These are phyloP conservation scores for Scytalopus superciliaris DNA, from an alignment of 2,113 vertebrate species.

Conservation along the genomic window DNA sequence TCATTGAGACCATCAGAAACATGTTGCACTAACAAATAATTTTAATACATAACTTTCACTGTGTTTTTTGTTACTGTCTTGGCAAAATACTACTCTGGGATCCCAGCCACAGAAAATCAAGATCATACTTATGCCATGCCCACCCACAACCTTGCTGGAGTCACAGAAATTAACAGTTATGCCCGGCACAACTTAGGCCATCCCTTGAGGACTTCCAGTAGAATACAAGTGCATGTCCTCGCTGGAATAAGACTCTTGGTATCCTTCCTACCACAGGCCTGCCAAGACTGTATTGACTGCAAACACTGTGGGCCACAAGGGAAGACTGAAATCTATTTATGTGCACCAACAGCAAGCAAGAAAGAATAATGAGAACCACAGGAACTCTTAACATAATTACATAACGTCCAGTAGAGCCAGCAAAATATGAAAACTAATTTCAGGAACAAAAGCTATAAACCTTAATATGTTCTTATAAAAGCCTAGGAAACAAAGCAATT, in stretches of 20 bases:
- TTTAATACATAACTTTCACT: not conserved
- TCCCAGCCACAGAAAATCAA: not conserved
- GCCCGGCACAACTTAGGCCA: not conserved
- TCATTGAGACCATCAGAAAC: not conserved
- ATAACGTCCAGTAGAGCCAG: constrained; percentile 18
- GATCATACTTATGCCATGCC: not conserved
- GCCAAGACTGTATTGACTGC: not conserved
- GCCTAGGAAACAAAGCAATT: not conserved
- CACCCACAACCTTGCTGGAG: accelerated
- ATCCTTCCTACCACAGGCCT: not conserved
- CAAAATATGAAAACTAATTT: constrained; percentile 51
- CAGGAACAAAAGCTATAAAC: constrained; percentile 43
- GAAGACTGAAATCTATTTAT: constrained; percentile 40
- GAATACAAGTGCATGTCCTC: not conserved
- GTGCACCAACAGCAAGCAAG: not conserved
- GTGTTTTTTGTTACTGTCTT: not conserved
- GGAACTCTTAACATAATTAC: constrained; percentile 53
- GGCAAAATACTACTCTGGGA: not conserved
- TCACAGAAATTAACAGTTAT: not conserved
- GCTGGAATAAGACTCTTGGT: not conserved
- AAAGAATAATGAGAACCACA: constrained; percentile 47
- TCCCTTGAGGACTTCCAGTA: not conserved
- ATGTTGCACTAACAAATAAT: accelerated
- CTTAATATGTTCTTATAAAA: constrained; percentile 10
- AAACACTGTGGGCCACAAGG: not conserved